Evolutionary conservation across 2,888 invertebrate species (phyloP), one percentile per base, ranked within the genome.

Genomic region (Acleris emargana): DNA sequence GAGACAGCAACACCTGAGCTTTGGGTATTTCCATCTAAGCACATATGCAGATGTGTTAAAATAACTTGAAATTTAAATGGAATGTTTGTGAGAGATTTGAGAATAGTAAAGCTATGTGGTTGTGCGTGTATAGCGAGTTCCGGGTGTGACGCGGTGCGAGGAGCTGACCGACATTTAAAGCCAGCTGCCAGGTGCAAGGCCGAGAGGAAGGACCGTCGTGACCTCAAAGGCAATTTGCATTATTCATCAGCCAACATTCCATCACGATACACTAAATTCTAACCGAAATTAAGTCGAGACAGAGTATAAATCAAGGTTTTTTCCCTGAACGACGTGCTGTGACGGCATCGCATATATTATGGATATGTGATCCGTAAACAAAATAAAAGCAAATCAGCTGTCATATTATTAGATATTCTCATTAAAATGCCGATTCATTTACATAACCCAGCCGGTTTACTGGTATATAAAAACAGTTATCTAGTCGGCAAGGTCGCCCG

Each of bases 391-490:
- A 51, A 64, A 79, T 81, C 83, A 83, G 80, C 81, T 82, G 78
- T 55, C 55, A 55, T 50, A 51, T 55, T 50, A 51, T 32, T 38
- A 51, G 55, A 45, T 66, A 45, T 60, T 57, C 60, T 57, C 32
- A 60, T 52, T 60, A 52, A 52, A 45, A 32, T 60, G 32, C 49
- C 52, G 4, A 45, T 18, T 42, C 64, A 77, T 82, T 83, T 78
- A 73, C 80, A 82, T 82, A 81, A 58, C 54, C 42, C 47, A 49
- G 52, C 68, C 75, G 81, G 82, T 79, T 83, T 81, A 78, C 81
- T 79, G 79, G 67, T 67, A 64, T 68, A 59, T 59, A 64, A 63
- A 51, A 82, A 87, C 87, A 84, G 86, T 85, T 87, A 84, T 64
- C 55, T 60, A 43, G 60, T 55, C 71, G 72, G 71, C 87, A 86